These are phyloP conservation scores for Mirounga angustirostris DNA, from an alignment of 2,113 vertebrate species.

Conservation along the genomic window DNA sequence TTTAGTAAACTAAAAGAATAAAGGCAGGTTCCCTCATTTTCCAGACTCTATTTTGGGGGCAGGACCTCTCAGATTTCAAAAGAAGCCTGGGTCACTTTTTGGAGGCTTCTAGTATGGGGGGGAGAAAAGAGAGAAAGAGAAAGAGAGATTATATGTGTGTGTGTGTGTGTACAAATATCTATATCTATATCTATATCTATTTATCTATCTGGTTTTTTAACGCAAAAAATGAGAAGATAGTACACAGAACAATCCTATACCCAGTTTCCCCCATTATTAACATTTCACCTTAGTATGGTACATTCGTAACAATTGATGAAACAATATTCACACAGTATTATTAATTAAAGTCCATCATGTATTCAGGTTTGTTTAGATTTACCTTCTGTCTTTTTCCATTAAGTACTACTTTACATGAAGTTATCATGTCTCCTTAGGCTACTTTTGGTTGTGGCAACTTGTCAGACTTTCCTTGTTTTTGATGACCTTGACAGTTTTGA, in stretches of 20 bases:
- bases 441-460: not conserved
- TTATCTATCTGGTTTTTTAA: not conserved
- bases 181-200: not conserved
- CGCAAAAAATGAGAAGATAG: not conserved
- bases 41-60: not conserved
- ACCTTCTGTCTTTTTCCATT: not conserved
- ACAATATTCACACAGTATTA: not conserved
- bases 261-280: not conserved
- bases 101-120: not conserved
- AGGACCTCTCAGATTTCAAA: not conserved
- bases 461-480: not conserved
- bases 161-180: not conserved
- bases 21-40: not conserved
- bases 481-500: not conserved
- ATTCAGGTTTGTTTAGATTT: slow-evolving; percentile 24
- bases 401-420: not conserved
- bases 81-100: not conserved
- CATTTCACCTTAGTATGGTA: not conserved
- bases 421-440: not conserved
- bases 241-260: not conserved
- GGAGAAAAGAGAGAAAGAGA: not conserved
- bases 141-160: not conserved
- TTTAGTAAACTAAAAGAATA: slow-evolving; percentile 30
- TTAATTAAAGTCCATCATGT: not conserved
- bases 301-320: not conserved